Conservation (phyloP, 2,797 vertebrate species). For the Pseudopleuronectes americanus region DNA sequence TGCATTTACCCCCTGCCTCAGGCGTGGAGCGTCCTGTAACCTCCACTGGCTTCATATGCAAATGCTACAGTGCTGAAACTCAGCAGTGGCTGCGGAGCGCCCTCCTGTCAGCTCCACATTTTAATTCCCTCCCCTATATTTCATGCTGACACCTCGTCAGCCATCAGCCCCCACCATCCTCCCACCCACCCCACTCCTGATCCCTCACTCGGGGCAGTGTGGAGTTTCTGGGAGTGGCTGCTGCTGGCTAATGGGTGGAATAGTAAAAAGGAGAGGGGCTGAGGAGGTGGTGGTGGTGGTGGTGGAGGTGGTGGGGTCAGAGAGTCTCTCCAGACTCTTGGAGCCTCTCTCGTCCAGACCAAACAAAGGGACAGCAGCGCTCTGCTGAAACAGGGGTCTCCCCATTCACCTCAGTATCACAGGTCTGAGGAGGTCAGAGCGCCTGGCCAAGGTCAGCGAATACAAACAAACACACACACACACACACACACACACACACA, state of each 20-base stretch:
- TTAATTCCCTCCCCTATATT: not conserved
- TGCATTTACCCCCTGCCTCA: constrained; percentile 23
- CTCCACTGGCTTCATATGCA: constrained; percentile 6
- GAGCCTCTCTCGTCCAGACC: constrained; percentile 65
- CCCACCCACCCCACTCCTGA: not conserved
- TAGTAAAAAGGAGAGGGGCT: constrained; percentile 22
- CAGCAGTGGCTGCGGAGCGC: constrained; percentile 18
- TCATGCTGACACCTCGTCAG: constrained; percentile 14
- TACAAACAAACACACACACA: constrained; percentile 17
- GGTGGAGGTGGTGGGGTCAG: constrained; percentile 3
- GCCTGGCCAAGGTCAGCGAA: constrained; percentile 39
- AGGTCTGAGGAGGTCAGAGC: constrained; percentile 35
- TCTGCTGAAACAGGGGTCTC: constrained; percentile 21
- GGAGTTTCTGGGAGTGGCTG: constrained; percentile 81
- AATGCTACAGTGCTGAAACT: constrained; percentile 20
- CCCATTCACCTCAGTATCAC: constrained; percentile 34
- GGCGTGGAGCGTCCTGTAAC: constrained; percentile 16
- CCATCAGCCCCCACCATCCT: not conserved
- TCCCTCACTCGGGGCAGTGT: constrained; percentile 59
- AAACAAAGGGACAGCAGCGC: constrained; percentile 66
- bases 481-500: not conserved
- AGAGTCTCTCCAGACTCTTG: constrained; percentile 61
- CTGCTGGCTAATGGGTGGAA: constrained; percentile 38
- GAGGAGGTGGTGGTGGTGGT: not conserved
- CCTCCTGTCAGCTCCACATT: not conserved